Evolutionary conservation across 2,113 vertebrate genomes (phyloP).

Genomic region (pig (Sus scrofa)): DNA sequence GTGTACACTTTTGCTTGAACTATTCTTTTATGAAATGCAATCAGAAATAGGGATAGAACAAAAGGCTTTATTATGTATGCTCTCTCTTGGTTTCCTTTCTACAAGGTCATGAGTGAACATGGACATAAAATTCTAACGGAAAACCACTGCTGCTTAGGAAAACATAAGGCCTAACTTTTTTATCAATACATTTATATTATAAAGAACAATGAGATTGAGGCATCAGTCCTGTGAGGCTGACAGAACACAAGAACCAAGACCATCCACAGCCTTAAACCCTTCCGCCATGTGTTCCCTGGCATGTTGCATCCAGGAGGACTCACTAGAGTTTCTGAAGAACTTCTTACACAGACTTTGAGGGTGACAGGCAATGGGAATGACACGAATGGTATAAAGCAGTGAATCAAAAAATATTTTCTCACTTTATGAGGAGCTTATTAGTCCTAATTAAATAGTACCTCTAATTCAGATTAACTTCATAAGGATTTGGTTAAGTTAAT

Average conservation of each 20-base stretch:
- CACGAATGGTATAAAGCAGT: neutral
- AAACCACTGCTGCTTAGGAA: neutral
- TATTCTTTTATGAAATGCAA: neutral
- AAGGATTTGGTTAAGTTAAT: neutral
- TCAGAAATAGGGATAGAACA: neutral
- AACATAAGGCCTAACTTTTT: neutral
- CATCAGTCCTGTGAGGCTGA: neutral
- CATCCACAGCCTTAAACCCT: neutral
- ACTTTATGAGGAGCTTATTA: neutral
- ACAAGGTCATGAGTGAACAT: neutral
- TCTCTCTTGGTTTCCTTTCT: constrained; percentile 26
- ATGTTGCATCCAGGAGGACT: neutral
- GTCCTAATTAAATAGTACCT: neutral
- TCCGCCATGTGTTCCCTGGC: neutral
- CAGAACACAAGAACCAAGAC: neutral
- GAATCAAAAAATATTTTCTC: neutral
- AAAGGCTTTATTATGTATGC: neutral
- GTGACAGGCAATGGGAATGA: neutral
- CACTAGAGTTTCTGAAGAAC: neutral
- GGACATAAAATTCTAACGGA: neutral
- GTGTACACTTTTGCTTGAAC: neutral
- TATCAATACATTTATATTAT: neutral
- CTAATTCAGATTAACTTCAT: neutral
- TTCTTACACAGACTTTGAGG: neutral
- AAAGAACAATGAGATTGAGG: neutral